Evolutionary conservation across 1,140 invertebrate genomes (phyloP), one percentile per base, ranked within the genome.

Genomic region (Nymphalis io): DNA sequence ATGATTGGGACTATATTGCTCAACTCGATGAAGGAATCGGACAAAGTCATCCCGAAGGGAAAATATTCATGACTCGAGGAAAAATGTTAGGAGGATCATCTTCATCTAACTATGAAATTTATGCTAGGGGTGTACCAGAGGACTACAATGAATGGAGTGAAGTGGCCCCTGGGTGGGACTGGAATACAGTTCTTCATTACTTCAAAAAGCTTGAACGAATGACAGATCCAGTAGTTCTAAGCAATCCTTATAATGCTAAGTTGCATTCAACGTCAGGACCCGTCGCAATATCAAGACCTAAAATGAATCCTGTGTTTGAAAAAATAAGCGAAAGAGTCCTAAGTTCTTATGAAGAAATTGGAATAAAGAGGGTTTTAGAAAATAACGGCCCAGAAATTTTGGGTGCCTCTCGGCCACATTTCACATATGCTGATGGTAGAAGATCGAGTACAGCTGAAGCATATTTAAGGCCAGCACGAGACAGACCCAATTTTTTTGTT

Each of bases 41-140:
- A 1, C 60, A 63, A n/a, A 58, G 66, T 2, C 86, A 88, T 64
- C 73, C 74, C 10, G 72, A 68, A 0, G 60, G 81, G 53, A 40
- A 60, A 6, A 67, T 84, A 15, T 76, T 78, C 20, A 61, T 82
- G 60, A 77, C 76, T 27, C 78, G 88, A 46, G 93, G 93, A 2
- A 94, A 93, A 85, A 90, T 92, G 65, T 81, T 95, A 60, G 96
- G 96, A 11, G 96, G 96, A 0, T 94, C 94, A 2, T 96, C 95
- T 8, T 94, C 94, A 1, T 92, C 96, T 15, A 97, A 97, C 85
- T 96, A 95, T 48, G 95, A 96, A 94, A 93, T 96, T 15, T 96
- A 97, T 80, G 93, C 95, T 0, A 90, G 96, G 68, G 96, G 96
- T 0, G 95, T 96, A 81, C 93, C 93, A n/a, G 78, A 90, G 53